Conservation (phyloP, 2,797 vertebrate genomes). For the Phoxinus dragarum region DNA sequence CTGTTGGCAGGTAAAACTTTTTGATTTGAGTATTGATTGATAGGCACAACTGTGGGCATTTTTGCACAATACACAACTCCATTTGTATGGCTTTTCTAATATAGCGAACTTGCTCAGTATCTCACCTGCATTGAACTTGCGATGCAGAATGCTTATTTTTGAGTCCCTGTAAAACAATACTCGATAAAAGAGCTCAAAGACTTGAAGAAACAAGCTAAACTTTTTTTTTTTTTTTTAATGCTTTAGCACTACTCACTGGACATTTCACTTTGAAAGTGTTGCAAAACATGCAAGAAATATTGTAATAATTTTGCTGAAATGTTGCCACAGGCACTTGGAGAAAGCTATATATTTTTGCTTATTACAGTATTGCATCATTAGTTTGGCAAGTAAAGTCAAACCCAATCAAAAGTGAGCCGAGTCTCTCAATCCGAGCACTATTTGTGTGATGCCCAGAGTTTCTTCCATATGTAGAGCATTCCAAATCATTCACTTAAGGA, state of each 20-base stretch:
- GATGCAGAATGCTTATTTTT: background rate
- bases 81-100: background rate
- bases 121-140: background rate
- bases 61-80: background rate
- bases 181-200: background rate
- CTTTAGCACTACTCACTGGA: background rate
- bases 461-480: constrained; percentile 4
- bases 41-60: too few species aligned
- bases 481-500: background rate
- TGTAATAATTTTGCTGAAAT: background rate
- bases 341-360: background rate
- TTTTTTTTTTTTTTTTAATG: too few species aligned
- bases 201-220: background rate
- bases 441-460: background rate
- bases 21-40: background rate
- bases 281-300: background rate
- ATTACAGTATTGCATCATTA: background rate
- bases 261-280: background rate
- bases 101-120: too few species aligned
- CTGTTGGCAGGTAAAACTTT: background rate
- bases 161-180: too few species aligned
- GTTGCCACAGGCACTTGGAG: background rate
- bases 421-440: background rate
- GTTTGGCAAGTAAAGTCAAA: background rate
- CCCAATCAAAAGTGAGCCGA: background rate